A percentile compares a stretch with the other conserved stretches of the same genome.
phyloP scores from a whole-genome alignment of 2,888 invertebrate genomes.

The Philhelius pedissequus region DNA sequence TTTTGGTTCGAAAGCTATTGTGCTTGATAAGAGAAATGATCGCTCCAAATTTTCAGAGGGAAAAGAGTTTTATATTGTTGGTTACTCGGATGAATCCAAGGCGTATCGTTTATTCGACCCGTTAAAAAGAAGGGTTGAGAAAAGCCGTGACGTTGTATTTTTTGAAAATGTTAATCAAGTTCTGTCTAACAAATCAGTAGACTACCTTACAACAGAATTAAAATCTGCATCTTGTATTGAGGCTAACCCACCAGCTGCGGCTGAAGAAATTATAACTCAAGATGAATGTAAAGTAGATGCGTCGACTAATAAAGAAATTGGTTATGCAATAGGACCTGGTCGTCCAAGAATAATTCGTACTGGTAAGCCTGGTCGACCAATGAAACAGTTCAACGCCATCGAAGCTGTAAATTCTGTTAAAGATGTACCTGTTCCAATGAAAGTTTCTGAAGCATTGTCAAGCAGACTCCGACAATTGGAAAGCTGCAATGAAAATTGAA shows the following conservation, averaged over 20 bases:
- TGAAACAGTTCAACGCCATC: no score
- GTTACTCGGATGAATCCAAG: conserved; percentile 27
- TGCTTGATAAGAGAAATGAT: conserved; percentile 17
- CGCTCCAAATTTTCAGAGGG: conserved; percentile 2
- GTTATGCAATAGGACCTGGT: no score
- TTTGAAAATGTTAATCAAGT: neutral
- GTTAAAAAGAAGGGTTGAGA: neutral
- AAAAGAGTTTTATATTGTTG: conserved; percentile 14
- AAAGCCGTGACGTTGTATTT: neutral
- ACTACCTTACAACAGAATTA: no score
- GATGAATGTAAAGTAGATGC: no score
- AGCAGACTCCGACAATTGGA: neutral
- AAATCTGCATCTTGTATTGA: neutral
- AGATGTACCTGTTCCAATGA: no score
- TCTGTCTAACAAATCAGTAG: no score
- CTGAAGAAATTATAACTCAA: neutral
- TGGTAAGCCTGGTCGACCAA: no score
- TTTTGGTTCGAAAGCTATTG: conserved; percentile 30
- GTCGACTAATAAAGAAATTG: no score
- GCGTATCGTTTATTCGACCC: conserved; percentile 5
- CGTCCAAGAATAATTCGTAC: no score
- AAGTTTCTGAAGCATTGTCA: neutral
- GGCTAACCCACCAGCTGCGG: fast-evolving
- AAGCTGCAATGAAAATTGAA: conserved; percentile 3
- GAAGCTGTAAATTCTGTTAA: neutral